Percentiles rank a stretch among this genome's conserved stretches.
phyloP scores from a whole-genome alignment of 1,140 invertebrate species.

The Adelges cooleyi region DNA sequence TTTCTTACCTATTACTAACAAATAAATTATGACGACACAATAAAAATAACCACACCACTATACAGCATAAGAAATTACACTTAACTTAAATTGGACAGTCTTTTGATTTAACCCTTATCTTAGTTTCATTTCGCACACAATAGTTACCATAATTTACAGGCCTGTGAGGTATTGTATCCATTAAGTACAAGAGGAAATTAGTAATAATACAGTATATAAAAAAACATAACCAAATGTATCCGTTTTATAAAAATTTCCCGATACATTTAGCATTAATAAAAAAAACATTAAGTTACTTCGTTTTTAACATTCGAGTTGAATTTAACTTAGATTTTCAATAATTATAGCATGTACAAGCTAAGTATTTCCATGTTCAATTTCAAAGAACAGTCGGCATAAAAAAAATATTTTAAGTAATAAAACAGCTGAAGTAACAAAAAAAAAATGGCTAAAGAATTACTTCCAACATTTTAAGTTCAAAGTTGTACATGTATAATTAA shows the following conservation, averaged over 20 bases:
- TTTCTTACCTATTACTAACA: no score
- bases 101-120: constrained; percentile 21
- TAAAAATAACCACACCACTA: constrained; percentile 12
- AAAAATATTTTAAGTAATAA: no score
- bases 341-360: no score
- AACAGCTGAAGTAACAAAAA: no score
- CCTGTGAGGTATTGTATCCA: neutral
- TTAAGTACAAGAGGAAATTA: neutral
- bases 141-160: neutral
- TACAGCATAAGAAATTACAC: neutral
- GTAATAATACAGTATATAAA: neutral
- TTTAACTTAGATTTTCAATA: no score
- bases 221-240: no score
- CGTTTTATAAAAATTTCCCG: no score
- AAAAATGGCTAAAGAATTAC: neutral
- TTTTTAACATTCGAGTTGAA: no score
- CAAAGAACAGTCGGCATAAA: no score
- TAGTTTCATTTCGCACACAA: constrained; percentile 6
- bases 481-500: neutral
- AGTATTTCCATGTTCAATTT: no score
- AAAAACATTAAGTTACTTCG: no score
- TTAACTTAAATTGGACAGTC: constrained; percentile 18
- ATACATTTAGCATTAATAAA: no score
- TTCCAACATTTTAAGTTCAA: neutral
- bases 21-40: neutral